phyloP scores from a whole-genome alignment of 2,797 vertebrate genomes.

The Aplochiton taeniatus region DNA sequence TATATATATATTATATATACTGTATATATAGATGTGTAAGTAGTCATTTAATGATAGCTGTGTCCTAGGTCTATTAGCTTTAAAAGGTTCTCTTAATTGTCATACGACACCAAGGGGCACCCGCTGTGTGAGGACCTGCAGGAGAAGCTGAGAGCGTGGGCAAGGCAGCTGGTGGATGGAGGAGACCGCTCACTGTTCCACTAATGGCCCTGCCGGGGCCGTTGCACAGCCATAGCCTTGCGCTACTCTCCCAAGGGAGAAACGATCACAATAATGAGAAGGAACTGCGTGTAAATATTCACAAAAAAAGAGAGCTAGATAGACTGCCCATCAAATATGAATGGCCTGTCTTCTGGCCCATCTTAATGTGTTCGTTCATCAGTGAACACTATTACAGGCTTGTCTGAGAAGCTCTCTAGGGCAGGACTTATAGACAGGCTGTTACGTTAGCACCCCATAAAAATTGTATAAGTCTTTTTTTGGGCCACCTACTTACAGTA shows the following conservation, averaged over 20 bases:
- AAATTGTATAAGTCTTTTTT: conserved; percentile 32
- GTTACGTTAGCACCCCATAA: conserved; percentile 43
- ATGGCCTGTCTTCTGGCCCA: conserved; percentile 53
- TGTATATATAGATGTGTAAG: no score
- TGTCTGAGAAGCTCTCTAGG: conserved; percentile 25
- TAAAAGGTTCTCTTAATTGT: conserved; percentile 60
- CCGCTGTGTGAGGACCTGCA: conserved; percentile 54
- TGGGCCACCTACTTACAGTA: not conserved
- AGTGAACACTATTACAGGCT: conserved; percentile 55
- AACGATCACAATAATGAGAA: conserved; percentile 48
- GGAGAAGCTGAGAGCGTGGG: conserved; percentile 50
- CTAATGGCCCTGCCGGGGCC: conserved; percentile 64
- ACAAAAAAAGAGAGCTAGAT: conserved; percentile 25
- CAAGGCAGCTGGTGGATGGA: conserved; percentile 63
- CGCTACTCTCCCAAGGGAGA: conserved; percentile 48
- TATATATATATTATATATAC: conserved; percentile 1
- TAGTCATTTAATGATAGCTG: conserved; percentile 31
- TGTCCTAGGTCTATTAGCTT: conserved; percentile 69
- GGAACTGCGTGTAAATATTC: conserved; percentile 56
- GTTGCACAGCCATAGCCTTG: conserved; percentile 44
- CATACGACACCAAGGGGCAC: conserved; percentile 51
- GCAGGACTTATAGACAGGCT: conserved; percentile 46
- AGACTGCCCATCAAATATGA: conserved; percentile 68
- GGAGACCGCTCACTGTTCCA: conserved; percentile 61
- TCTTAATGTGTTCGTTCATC: conserved; percentile 78